Evolutionary conservation across 2,113 vertebrate species (phyloP).

Genomic region (Indicator indicator): DNA sequence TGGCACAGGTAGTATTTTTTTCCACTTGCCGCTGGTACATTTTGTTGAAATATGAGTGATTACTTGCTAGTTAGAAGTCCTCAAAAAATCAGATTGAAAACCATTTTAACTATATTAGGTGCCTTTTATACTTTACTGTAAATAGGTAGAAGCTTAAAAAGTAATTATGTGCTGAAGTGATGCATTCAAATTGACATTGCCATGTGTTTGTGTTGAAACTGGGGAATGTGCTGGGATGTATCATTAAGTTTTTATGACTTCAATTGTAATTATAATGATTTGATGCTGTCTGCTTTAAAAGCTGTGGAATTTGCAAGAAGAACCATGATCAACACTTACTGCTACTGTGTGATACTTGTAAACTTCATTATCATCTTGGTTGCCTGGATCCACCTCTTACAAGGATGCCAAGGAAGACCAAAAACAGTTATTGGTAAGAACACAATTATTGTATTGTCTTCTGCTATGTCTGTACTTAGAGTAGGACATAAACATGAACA

Average conservation of each 20-base stretch:
- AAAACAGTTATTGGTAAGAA: slow-evolving; percentile 98
- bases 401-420: slow-evolving; percentile 98
- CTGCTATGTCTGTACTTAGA: not conserved
- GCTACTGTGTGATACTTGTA: slow-evolving; percentile 95
- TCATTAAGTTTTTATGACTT: not conserved
- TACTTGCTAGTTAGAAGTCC: not conserved
- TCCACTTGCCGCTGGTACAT: not conserved
- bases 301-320: slow-evolving; percentile 99
- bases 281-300: slow-evolving; percentile 60
- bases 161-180: not conserved
- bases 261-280: slow-evolving; percentile 52
- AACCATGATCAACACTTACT: slow-evolving; percentile 97
- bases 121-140: not conserved
- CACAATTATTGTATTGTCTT: not conserved
- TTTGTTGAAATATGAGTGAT: not conserved
- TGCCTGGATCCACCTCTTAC: slow-evolving; percentile 97
- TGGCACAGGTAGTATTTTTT: not conserved
- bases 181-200: not conserved
- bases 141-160: not conserved
- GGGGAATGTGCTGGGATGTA: not conserved
- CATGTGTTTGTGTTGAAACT: not conserved
- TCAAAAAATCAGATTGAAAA: not conserved
- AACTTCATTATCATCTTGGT: slow-evolving; percentile 97
- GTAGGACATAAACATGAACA: not conserved
- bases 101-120: not conserved